These are phyloP conservation scores for Apis florea DNA, from an alignment of 1,140 invertebrate species.

Conservation along the genomic window DNA sequence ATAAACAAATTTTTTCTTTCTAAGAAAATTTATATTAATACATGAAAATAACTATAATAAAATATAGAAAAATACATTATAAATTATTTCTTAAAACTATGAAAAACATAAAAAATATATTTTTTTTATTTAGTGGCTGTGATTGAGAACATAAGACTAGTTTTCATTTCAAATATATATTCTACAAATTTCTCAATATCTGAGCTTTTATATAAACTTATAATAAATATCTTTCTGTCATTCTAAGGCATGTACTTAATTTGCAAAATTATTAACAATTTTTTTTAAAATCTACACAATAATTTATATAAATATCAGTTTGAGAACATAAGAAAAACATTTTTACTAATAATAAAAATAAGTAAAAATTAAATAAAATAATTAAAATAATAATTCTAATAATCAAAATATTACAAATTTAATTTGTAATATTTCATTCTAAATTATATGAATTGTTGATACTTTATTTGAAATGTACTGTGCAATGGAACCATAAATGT, in stretches of 20 bases:
- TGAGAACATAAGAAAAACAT: background rate
- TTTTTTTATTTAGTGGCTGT: constrained; percentile 66
- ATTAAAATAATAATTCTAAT: too few relatives aligned
- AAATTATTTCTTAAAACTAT: constrained; percentile 22
- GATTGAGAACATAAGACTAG: constrained; percentile 68
- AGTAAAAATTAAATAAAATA: too few relatives aligned
- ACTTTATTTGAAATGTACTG: constrained; percentile 47
- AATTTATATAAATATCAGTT: background rate
- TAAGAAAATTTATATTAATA: background rate
- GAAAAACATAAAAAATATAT: constrained; percentile 38
- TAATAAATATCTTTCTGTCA: constrained; percentile 40
- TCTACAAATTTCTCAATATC: constrained; percentile 46
- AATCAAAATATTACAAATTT: background rate
- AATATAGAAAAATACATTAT: constrained; percentile 22
- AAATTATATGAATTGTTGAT: background rate
- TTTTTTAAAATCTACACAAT: constrained; percentile 3
- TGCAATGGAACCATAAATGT: constrained; percentile 46
- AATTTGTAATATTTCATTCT: background rate
- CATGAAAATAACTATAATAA: background rate
- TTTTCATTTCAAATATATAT: constrained; percentile 56
- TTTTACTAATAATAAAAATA: too few relatives aligned
- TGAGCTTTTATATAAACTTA: constrained; percentile 27
- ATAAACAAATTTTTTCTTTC: constrained; percentile 14
- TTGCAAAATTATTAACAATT: constrained; percentile 45
- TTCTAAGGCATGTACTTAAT: constrained; percentile 53